These are phyloP conservation scores for Monochamus saltuarius DNA, from an alignment of 1,140 invertebrate genomes.

Conservation along the genomic window DNA sequence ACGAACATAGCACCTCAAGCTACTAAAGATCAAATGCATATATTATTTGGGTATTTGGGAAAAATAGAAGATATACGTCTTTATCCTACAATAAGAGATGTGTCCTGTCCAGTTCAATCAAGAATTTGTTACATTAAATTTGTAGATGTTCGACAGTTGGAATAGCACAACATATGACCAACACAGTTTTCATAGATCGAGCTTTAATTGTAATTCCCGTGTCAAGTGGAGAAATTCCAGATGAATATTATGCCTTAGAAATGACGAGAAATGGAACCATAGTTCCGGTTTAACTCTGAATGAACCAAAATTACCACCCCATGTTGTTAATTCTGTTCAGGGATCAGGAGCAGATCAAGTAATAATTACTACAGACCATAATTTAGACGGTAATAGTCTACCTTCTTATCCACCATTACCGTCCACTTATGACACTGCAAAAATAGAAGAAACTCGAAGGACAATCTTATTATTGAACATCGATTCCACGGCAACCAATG, in stretches of 20 bases:
- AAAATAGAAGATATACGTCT: conserved; percentile 95
- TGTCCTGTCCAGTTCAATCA: conserved; percentile 84
- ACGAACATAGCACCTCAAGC: conserved; percentile 97
- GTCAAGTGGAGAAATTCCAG: conserved; percentile 86
- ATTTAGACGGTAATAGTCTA: conserved; percentile 77
- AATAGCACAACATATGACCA: conserved; percentile 96
- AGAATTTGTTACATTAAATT: conserved; percentile 97
- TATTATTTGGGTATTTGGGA: conserved; percentile 93
- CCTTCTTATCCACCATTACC: conserved; percentile 92
- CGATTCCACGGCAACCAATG: conserved; percentile 62
- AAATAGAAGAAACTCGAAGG: conserved; percentile 94
- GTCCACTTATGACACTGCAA: conserved; percentile 82
- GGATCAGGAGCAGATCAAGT: conserved; percentile 80
- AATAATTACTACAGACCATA: conserved; percentile 90
- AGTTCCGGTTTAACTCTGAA: conserved; percentile 74
- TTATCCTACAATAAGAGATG: conserved; percentile 88
- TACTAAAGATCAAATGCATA: conserved; percentile 98
- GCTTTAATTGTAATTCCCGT: conserved; percentile 94
- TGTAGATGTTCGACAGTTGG: conserved; percentile 80
- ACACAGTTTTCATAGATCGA: conserved; percentile 98
- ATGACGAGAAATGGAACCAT: conserved; percentile 84
- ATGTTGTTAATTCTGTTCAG: conserved; percentile 86
- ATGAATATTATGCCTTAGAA: conserved; percentile 90
- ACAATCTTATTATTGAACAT: conserved; percentile 84
- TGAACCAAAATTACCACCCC: conserved; percentile 84